Base-by-base conservation (phyloP, 2,113 vertebrate species). In the Oxygymnocypris stewartii region DNA sequence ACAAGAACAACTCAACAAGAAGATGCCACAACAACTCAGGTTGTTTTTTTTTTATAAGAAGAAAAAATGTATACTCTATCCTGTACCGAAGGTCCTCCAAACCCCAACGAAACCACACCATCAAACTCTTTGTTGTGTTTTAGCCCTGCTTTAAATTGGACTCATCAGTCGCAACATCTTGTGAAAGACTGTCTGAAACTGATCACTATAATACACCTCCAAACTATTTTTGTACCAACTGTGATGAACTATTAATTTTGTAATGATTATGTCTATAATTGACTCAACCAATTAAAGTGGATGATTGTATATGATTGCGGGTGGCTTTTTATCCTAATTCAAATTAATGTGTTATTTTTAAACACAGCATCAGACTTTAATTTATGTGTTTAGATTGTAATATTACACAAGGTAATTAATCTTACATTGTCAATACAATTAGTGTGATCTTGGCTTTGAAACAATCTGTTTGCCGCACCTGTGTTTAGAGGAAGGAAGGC, bases 251-350 rank as follows among this genome's bases (percentile, higher is more conserved):
- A 44, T 63, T 14, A 73, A 37, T 37, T 37, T n/a, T n/a, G 37
- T 40, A 25, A 28, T 47, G 37, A 47, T 47, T 44, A 2, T 40
- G 35, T 80, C 31, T 23, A 25, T 28, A 42, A n/a, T n/a, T n/a
- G n/a, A n/a, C n/a, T n/a, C n/a, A 13, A 7, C 20, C 61, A 82
- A 82, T 67, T 67, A 82, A 82, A 82, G 61, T 28, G 7, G 79
- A 31, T 67, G 14, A 28, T 49, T 47, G 79, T 65, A 44, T 28
- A 63, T 25, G 35, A 13, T 40, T 61, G n/a, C 4, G 7, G 65
- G 37, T 49, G 14, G 1, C 44, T 12, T 67, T 67, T 81, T 67
- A 67, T 61, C 23, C 35, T n/a, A n/a, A 25, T 65, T 5, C 12
- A 25, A 28, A 82, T 12, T 37, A 79, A 12, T 6, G 4, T 47